Percentiles rank a stretch among this genome's conserved stretches.
Evolutionary conservation across 1,140 invertebrate genomes (phyloP).

Genomic region (Ganaspis sp.): DNA sequence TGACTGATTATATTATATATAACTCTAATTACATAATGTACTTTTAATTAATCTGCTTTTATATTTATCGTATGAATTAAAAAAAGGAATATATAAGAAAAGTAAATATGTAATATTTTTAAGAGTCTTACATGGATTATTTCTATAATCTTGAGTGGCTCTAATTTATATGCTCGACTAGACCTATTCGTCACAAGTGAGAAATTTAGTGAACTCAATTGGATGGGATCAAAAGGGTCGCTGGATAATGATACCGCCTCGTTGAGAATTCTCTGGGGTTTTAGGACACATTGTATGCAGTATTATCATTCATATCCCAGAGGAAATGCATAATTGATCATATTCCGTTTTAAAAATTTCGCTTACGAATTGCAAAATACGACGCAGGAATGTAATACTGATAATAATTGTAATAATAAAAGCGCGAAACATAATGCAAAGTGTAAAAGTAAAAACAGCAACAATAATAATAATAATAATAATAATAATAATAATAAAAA

Average conservation of each 20-base stretch:
- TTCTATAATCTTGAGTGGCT: conserved; percentile 24
- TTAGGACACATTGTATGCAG: not conserved
- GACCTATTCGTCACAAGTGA: conserved; percentile 8
- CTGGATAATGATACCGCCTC: conserved; percentile 15
- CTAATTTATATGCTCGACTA: conserved; percentile 3
- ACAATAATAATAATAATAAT: no score
- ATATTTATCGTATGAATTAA: no score
- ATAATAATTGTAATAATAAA: no score
- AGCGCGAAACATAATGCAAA: no score
- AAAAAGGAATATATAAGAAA: not conserved
- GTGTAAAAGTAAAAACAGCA: no score
- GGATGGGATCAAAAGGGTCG: conserved; percentile 19
- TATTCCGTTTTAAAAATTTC: not conserved
- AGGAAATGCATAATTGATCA: conserved; percentile 4
- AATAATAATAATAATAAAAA: no score
- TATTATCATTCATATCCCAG: not conserved
- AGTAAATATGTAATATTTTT: not conserved
- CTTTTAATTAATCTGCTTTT: no score
- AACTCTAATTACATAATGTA: no score
- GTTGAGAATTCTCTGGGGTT: conserved; percentile 24
- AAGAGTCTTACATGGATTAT: not conserved
- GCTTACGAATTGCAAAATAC: not conserved
- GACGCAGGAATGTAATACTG: no score
- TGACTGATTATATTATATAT: no score
- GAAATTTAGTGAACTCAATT: conserved; percentile 29